Percentiles rank a stretch among this genome's conserved stretches.
These are phyloP conservation scores for Venustaconcha ellipsiformis DNA, from an alignment of 1,140 invertebrate genomes.

Conservation along the genomic window DNA sequence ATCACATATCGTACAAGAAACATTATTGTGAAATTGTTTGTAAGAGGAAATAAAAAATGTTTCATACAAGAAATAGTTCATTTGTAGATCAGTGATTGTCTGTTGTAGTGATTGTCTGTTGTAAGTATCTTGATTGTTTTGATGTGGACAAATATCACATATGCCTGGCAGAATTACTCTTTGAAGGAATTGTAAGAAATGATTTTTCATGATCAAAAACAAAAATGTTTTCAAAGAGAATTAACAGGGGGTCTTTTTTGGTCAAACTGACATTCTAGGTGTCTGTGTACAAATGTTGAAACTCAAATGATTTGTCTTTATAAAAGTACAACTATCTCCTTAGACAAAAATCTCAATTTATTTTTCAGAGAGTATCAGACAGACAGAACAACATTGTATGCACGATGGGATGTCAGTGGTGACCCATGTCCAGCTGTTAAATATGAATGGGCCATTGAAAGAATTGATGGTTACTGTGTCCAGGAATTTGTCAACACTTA, in stretches of 20 bases:
- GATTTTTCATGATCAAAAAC: not conserved
- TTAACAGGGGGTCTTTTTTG: not conserved
- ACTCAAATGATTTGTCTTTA: not conserved
- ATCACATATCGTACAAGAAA: no score
- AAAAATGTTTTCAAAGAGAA: not conserved
- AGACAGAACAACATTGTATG: constrained; percentile 5
- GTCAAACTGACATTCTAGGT: not conserved
- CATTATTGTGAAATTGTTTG: no score
- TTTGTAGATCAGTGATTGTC: no score
- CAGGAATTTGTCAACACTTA: constrained; percentile 9
- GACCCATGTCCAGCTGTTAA: constrained; percentile 27
- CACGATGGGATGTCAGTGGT: constrained; percentile 21
- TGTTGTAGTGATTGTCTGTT: no score
- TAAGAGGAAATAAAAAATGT: no score
- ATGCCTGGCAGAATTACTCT: no score
- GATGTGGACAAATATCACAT: no score
- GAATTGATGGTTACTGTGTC: constrained; percentile 17
- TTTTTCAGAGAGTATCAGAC: constrained; percentile 22
- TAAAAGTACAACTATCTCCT: not conserved
- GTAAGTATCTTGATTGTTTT: no score
- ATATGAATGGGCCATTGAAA: constrained; percentile 23
- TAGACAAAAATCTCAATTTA: not conserved
- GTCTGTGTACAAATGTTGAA: not conserved
- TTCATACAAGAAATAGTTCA: no score
- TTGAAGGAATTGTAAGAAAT: not conserved